A percentile compares a stretch with the other conserved stretches of the same genome.
Evolutionary conservation across 2,888 invertebrate species (phyloP).

Genomic region (Lepidocyrtinus sp.): DNA sequence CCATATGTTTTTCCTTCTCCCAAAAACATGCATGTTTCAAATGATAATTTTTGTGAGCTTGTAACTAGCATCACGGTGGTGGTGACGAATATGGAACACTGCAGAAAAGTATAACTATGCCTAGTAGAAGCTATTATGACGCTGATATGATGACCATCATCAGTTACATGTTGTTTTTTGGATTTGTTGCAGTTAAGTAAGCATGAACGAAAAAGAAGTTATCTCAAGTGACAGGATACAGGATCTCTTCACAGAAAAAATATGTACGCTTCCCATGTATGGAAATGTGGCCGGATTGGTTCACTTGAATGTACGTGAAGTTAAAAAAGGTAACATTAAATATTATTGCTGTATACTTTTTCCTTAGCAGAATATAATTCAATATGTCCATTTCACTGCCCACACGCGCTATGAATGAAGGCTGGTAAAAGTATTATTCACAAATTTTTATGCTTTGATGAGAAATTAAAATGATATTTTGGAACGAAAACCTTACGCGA

Average conservation of each 20-base stretch:
- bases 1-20: not conserved
- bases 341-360: not conserved
- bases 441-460: not conserved
- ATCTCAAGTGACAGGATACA: slow-evolving; percentile 17
- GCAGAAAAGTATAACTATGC: not conserved
- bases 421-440: no score
- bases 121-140: not conserved
- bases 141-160: not conserved
- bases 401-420: not conserved
- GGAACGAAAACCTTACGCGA: not conserved
- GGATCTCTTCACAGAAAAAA: slow-evolving; percentile 5
- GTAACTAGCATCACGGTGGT: not conserved
- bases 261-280: slow-evolving; percentile 20
- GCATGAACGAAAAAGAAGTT: not conserved
- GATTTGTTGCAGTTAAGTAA: not conserved
- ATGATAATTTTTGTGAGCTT: not conserved
- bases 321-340: not conserved
- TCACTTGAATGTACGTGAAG: not conserved
- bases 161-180: not conserved
- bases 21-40: not conserved
- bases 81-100: not conserved
- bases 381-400: not conserved
- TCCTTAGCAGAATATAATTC: not conserved
- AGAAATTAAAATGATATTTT: not conserved
- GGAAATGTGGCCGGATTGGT: not conserved